Base-by-base conservation (phyloP, 1,140 invertebrate species). In the Drosophila santomea region DNA sequence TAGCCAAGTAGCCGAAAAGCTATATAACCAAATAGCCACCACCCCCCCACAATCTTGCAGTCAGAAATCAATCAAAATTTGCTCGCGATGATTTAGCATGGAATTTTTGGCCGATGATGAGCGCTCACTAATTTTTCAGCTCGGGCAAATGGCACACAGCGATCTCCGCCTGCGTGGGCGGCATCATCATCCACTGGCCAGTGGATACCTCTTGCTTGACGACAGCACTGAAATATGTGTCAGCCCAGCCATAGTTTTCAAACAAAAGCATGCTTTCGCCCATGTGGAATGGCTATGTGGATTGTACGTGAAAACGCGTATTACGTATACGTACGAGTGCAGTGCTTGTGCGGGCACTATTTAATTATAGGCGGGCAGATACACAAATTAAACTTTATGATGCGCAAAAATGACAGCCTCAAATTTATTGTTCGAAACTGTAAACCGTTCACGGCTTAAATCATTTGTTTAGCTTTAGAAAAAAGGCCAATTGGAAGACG, bases 21-120 rank as follows among this genome's bases (percentile, higher is more conserved):
- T 2, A 20, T 20, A 20, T 20, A 25, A 25, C 25, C 25, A 25
- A 25, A 35, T 15, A 32, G 14, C 15, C 35, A 12, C 20, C 28
- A 43, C 8, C 6, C 43, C 45, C 44, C 20, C 20, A 20, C 20
- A 20, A 20, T 20, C 20, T 11, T 41, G 23, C 48, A 63, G 59
- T 51, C 43, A 73, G 71, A 79, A 88, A 86, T 86, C 82, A 88
- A 86, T 86, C 82, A 86, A 88, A 88, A 75, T 88, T 88, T 68
- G 41, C 69, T 61, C 36, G 59, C 66, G 75, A 76, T 88, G 82
- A 88, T 86, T 86, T 86, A 85, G 58, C 75, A 79, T 79, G 79
- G 78, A 82, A 88, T 88, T 82, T 68, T 79, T 88, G 83, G 78
- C 56, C 78, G 80, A 85, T 60, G 60, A 54, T 68, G 61, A 68